Evolutionary conservation across 2,113 vertebrate genomes (phyloP).

Genomic region (Coracopsis vasa): DNA sequence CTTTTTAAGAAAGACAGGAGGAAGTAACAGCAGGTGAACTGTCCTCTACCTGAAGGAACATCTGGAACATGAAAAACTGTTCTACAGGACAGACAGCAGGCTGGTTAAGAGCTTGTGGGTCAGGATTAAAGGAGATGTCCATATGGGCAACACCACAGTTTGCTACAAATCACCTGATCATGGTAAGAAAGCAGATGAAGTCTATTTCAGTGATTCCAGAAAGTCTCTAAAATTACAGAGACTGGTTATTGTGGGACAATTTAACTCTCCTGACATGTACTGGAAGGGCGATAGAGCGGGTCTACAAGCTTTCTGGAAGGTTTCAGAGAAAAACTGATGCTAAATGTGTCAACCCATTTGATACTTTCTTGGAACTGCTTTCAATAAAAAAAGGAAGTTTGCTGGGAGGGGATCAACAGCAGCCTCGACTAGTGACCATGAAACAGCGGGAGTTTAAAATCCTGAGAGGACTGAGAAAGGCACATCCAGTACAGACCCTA

Average conservation of each 20-base stretch:
- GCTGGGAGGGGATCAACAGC: background rate
- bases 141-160: background rate
- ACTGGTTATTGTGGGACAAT: background rate
- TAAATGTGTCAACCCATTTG: background rate
- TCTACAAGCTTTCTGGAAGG: background rate
- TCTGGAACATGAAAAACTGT: background rate
- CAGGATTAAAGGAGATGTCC: background rate
- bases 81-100: background rate
- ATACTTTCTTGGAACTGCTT: background rate
- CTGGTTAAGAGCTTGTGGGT: background rate
- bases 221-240: background rate
- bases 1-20: background rate
- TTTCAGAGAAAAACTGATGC: background rate
- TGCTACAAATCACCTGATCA: accelerated
- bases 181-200: background rate
- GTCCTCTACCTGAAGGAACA: background rate
- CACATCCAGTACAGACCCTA: background rate
- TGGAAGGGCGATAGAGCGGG: background rate
- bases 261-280: background rate
- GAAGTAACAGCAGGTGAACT: background rate
- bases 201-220: background rate
- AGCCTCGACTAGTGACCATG: background rate
- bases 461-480: background rate
- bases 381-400: background rate
- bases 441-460: background rate